Evolutionary conservation across 2,888 invertebrate genomes (phyloP).

Genomic region (Parnassius apollo): DNA sequence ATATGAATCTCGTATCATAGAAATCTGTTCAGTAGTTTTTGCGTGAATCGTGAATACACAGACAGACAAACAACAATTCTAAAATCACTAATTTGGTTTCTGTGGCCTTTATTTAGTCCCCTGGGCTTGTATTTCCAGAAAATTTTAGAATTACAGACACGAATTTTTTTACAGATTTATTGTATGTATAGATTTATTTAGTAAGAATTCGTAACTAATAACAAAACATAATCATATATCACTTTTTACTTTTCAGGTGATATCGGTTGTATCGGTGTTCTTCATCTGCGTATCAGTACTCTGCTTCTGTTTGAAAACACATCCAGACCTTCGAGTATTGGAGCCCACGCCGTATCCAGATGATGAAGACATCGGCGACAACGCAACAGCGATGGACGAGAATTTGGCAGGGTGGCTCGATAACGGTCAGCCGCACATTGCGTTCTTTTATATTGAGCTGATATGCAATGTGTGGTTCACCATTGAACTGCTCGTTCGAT

Average conservation of each 20-base stretch:
- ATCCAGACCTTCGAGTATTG: slow-evolving; percentile 90
- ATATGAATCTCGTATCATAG: too few relatives aligned
- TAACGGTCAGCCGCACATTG: slow-evolving; percentile 83
- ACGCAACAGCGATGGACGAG: slow-evolving; percentile 38
- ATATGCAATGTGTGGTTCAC: slow-evolving; percentile 98
- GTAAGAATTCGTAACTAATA: too few relatives aligned
- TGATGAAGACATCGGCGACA: slow-evolving; percentile 32
- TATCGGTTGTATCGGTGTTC: slow-evolving; percentile 95
- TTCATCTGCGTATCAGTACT: slow-evolving; percentile 98
- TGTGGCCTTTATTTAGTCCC: too few relatives aligned
- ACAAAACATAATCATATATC: neutral
- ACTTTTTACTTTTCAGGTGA: slow-evolving; percentile 82
- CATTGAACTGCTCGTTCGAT: slow-evolving; percentile 92
- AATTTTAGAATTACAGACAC: too few relatives aligned
- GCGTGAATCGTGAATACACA: too few relatives aligned
- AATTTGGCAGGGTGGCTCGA: slow-evolving; percentile 67
- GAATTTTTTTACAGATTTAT: too few relatives aligned
- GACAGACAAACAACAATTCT: too few relatives aligned
- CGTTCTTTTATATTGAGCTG: slow-evolving; percentile 95
- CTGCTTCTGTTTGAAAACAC: slow-evolving; percentile 97
- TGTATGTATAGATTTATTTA: too few relatives aligned
- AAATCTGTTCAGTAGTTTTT: too few relatives aligned
- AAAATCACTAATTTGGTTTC: too few relatives aligned
- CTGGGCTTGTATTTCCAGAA: too few relatives aligned
- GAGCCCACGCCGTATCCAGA: slow-evolving; percentile 43